Evolutionary conservation across 2,797 vertebrate species (phyloP), one percentile per base, ranked within the genome.

Genomic region (Malurus splendens): DNA sequence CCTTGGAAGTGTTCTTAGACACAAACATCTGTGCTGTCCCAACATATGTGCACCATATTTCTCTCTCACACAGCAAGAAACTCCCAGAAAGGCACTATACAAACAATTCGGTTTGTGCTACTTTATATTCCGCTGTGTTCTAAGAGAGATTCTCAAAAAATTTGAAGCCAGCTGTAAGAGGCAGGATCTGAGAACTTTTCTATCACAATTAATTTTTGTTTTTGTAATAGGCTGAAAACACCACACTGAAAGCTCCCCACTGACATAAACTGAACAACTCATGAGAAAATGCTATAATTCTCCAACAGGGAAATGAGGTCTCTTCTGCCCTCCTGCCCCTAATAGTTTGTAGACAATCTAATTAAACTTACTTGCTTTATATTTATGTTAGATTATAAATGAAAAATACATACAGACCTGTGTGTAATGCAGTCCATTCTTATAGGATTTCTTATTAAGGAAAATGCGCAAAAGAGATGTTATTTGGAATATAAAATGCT

Each of bases 231-330:
- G 18, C 19, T 78, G 39, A 45, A 41, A 61, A 8, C 36, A 61
- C 7, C 39, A 82, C 0, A 0, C 18, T 42, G 44, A 70, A 23
- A 82, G 32, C 24, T 45, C 30, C 39, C 4, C 59, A 18, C 8
- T 30, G 8, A 33, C 27, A 66, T 30, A 56, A 80, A 76, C 7
- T 0, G 3, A 86, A 85, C 4, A 79, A 51, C 71, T 15, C 39
- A 19, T 14, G 45, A 82, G 33, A 23, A 73, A 92, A 85, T 39
- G 13, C 19, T 52, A 38, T 14, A 19, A 62, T 38, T 45, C 50
- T 86, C 52, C 4, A 9, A 36, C 1, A 59, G 14, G 14, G 19
- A 79, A 70, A 73, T 38, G 18, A 86, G 9, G 23, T 54, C 28
- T 86, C 14, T 16, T 45, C 13, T 72, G 28, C 8, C 13, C 3